phyloP scores from a whole-genome alignment of 2,113 vertebrate species.

The Pao palembangensis region DNA sequence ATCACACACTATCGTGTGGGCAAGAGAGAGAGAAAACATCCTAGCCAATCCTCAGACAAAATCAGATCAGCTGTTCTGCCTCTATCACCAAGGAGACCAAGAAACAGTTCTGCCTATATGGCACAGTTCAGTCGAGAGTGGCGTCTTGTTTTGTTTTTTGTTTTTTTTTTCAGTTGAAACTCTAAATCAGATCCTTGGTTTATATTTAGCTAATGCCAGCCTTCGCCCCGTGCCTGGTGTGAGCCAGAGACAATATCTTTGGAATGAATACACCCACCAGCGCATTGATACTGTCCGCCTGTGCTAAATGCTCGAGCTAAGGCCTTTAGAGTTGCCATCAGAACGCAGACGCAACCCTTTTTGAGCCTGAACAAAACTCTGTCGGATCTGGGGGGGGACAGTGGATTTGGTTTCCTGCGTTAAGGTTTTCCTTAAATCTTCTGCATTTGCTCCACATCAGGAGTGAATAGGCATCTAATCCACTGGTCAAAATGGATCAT shows the following conservation, averaged over 20 bases:
- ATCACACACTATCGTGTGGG: slow-evolving; percentile 70
- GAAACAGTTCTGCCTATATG: slow-evolving; percentile 57
- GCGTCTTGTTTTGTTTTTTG: slow-evolving; percentile 30
- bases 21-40: slow-evolving; percentile 57
- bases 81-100: slow-evolving; percentile 59
- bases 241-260: slow-evolving; percentile 66
- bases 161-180: slow-evolving; percentile 41
- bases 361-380: slow-evolving; percentile 44
- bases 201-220: slow-evolving; percentile 62
- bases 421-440: slow-evolving; percentile 29
- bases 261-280: slow-evolving; percentile 67
- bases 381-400: slow-evolving; percentile 52
- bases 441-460: slow-evolving; percentile 5
- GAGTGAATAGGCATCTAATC: slow-evolving; percentile 45
- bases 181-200: slow-evolving; percentile 73
- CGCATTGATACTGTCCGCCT: slow-evolving; percentile 65
- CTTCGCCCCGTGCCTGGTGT: slow-evolving; percentile 57
- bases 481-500: slow-evolving; percentile 59
- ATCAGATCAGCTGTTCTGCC: slow-evolving; percentile 70
- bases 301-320: slow-evolving; percentile 55
- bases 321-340: slow-evolving; percentile 58
- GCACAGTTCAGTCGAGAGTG: slow-evolving; percentile 57
- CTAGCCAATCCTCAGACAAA: slow-evolving; percentile 65
- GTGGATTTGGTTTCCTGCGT: slow-evolving; percentile 55
- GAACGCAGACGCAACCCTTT: slow-evolving; percentile 42